Evolutionary conservation across 1,140 invertebrate species (phyloP).

Genomic region (Hesperophylax magnus): DNA sequence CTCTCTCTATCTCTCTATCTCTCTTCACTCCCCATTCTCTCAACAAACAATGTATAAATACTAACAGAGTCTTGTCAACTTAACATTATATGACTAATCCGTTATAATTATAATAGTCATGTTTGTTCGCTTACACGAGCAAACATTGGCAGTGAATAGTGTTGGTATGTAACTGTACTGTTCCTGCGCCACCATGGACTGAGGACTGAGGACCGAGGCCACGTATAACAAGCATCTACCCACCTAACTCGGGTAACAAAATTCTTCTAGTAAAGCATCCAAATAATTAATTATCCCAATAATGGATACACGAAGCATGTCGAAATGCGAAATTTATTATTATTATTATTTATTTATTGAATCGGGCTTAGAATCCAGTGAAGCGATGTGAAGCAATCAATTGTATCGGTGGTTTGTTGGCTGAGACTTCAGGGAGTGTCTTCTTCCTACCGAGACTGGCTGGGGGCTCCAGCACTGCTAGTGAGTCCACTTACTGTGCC

Average conservation of each 20-base stretch:
- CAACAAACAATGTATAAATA: slow-evolving; percentile 19
- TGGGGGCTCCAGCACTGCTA: slow-evolving; percentile 26
- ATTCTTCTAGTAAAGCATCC: slow-evolving; percentile 44
- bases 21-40: neutral
- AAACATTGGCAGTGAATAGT: slow-evolving; percentile 54
- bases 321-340: slow-evolving; percentile 32
- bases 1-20: too few species aligned
- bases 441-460: neutral
- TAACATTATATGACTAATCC: slow-evolving; percentile 39
- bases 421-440: slow-evolving; percentile 1
- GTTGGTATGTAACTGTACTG: neutral
- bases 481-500: slow-evolving; percentile 52
- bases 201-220: neutral
- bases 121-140: slow-evolving; percentile 45
- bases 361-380: slow-evolving; percentile 28
- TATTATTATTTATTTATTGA: slow-evolving; percentile 10
- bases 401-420: slow-evolving; percentile 4
- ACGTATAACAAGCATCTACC: slow-evolving; percentile 22
- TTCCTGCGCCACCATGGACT: neutral
- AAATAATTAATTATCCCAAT: slow-evolving; percentile 20
- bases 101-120: slow-evolving; percentile 23
- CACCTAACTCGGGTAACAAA: slow-evolving; percentile 33
- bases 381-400: slow-evolving; percentile 41
- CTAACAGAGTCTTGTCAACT: slow-evolving; percentile 34
- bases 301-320: slow-evolving; percentile 34